These are phyloP conservation scores for Dinocampus coccinellae DNA, from an alignment of 2,888 invertebrate species.

Conservation along the genomic window DNA sequence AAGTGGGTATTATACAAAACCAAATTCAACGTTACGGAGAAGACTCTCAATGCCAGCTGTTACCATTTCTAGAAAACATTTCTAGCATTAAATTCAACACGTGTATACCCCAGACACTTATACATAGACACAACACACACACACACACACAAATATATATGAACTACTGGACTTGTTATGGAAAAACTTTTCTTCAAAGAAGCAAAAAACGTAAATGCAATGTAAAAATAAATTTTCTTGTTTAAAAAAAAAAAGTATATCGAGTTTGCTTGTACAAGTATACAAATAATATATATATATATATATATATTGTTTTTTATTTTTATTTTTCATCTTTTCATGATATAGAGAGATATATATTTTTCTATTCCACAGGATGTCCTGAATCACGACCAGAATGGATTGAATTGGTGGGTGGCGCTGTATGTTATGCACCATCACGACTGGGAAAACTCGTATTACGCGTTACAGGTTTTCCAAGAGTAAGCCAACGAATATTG, in stretches of 20 bases:
- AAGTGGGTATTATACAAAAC: slow-evolving; percentile 32
- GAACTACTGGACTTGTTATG: slow-evolving; percentile 38
- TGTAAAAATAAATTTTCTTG: neutral
- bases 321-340: no score
- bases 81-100: slow-evolving; percentile 36
- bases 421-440: slow-evolving; percentile 65
- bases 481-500: slow-evolving; percentile 51
- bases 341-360: neutral
- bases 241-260: slow-evolving; percentile 14
- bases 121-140: no score
- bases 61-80: slow-evolving; percentile 33
- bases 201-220: slow-evolving; percentile 10
- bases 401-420: slow-evolving; percentile 65
- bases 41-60: slow-evolving; percentile 40
- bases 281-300: slow-evolving; percentile 12
- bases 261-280: neutral
- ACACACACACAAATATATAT: neutral
- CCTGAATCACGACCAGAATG: slow-evolving; percentile 64
- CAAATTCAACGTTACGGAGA: slow-evolving; percentile 32
- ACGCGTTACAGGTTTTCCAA: slow-evolving; percentile 68
- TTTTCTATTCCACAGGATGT: slow-evolving; percentile 52
- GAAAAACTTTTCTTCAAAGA: slow-evolving; percentile 39
- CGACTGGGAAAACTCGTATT: slow-evolving; percentile 68
- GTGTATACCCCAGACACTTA: neutral
- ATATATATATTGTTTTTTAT: no score